phyloP scores from a whole-genome alignment of 37 sponge, comb jelly and placozoan genomes.

The Bolinopsis microptera region DNA sequence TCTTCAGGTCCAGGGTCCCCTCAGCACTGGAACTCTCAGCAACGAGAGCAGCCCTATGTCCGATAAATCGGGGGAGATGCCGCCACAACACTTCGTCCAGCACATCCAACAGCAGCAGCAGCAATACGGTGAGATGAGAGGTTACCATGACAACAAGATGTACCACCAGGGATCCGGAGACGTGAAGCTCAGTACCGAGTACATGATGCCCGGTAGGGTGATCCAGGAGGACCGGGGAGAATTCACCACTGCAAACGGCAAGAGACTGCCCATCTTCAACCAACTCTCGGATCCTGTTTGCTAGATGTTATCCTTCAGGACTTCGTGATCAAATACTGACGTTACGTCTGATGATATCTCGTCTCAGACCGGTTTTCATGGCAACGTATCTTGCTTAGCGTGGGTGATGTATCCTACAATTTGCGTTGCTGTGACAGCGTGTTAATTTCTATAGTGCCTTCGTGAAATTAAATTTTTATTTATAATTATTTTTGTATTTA shows the following conservation, averaged over 20 bases:
- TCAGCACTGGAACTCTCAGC: slow-evolving; percentile 26
- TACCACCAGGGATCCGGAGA: background rate
- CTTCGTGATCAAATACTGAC: background rate
- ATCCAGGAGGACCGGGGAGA: slow-evolving; percentile 5
- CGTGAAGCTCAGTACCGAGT: background rate
- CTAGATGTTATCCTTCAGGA: background rate
- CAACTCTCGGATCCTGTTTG: slow-evolving; percentile 51
- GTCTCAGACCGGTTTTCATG: background rate
- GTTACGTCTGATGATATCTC: background rate
- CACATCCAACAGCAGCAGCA: background rate
- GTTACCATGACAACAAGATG: background rate
- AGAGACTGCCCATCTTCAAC: slow-evolving; percentile 53
- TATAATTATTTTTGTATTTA: slow-evolving; percentile 65
- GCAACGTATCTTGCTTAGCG: background rate
- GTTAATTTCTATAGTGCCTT: background rate
- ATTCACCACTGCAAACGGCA: background rate
- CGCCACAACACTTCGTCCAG: background rate
- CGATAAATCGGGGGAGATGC: background rate
- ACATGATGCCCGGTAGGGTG: slow-evolving; percentile 8
- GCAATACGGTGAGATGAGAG: background rate
- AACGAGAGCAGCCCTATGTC: slow-evolving; percentile 54
- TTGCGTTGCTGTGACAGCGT: background rate
- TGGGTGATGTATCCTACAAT: background rate
- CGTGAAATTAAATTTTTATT: slow-evolving; percentile 55
- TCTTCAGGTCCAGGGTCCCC: background rate